Base-by-base conservation (phyloP, 2,888 invertebrate species). In the Stenotaenia linearis region DNA sequence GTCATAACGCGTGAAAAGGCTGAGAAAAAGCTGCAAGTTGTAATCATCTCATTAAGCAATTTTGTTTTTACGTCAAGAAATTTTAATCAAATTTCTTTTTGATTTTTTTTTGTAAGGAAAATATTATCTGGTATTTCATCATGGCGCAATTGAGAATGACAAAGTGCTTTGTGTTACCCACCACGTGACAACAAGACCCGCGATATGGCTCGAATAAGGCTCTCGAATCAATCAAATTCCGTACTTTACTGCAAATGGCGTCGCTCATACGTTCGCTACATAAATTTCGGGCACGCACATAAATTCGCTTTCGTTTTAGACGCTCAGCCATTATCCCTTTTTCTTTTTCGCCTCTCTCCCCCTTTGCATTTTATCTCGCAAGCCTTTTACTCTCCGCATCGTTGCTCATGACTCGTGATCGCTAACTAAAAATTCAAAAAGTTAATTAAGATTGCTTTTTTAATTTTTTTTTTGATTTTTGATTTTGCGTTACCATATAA, bases 121-220 rank as follows among this genome's bases (percentile, higher is more conserved):
- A n/a, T n/a, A n/a, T n/a, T n/a, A n/a, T n/a, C n/a, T n/a, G n/a
- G n/a, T n/a, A n/a, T 45, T 18, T 45, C 45, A 45, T 45, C 45
- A 45, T 45, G 15, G 15, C 45, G n/a, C 45, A 45, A 45, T 45
- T 61, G 61, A 61, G 61, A 61, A 61, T 61, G 61, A 61, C 61
- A 61, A 61, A 61, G 12, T 23, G 61, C 61, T 25, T 25, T 10
- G 61, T 61, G 61, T 61, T 61, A 61, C 25, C 61, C 61, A 23
- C 61, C 61, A 61, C 28, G 25, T 61, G 61, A 61, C 61, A 25
- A 61, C 61, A 61, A 61, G 61, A 61, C 61, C 61, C 61, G 61
- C 61, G 25, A 61, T 61, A 61, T 61, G 25, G 25, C 15, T 61
- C 61, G 61, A 61, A 61, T 61, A 61, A 61, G 28, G 25, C 61